Base-by-base conservation (phyloP, 2,888 invertebrate genomes). In the Vannuccia rotundouncinata region DNA sequence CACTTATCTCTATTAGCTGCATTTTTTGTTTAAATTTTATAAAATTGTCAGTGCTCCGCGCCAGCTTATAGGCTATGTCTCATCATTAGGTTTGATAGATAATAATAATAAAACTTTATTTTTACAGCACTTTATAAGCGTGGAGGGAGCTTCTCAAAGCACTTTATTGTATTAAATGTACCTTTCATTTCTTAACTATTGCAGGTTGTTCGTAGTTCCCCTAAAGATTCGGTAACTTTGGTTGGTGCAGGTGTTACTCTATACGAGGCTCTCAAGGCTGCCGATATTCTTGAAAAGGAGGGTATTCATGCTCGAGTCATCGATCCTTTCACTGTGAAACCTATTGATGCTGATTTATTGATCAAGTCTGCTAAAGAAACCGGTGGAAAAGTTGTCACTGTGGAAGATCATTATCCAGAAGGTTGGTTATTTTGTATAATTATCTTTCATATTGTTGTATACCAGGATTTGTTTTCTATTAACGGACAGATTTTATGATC, bases 391-490 rank as follows among this genome's bases (percentile, higher is more conserved):
- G 91, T 99, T 80, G 88, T 99, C 77, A 95, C 95, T 45, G 95
- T 97, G 0, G 99, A 99, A 88, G 99, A 99, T 88, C 99, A 99
- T 89, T 99, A 99, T 88, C 92, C 93, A 83, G 94, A 94, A 88
- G 96, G 92, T 92, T 74, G 82, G 84, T 76, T 29, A 25, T 31
- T n/a, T n/a, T n/a, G 25, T 25, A 17, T 79, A 10, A n/a, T n/a
- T n/a, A n/a, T n/a, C n/a, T n/a, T n/a, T n/a, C n/a, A n/a, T n/a
- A n/a, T n/a, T n/a, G n/a, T n/a, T n/a, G n/a, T n/a, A n/a, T n/a
- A n/a, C n/a, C n/a, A n/a, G n/a, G n/a, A n/a, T n/a, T n/a, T n/a
- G n/a, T n/a, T n/a, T n/a, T n/a, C n/a, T n/a, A n/a, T n/a, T n/a
- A n/a, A n/a, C n/a, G n/a, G 5, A 13, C 74, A 2, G 74, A 73